Conservation (phyloP, 2,797 vertebrate species). For the Pseudocheirus occidentalis region DNA sequence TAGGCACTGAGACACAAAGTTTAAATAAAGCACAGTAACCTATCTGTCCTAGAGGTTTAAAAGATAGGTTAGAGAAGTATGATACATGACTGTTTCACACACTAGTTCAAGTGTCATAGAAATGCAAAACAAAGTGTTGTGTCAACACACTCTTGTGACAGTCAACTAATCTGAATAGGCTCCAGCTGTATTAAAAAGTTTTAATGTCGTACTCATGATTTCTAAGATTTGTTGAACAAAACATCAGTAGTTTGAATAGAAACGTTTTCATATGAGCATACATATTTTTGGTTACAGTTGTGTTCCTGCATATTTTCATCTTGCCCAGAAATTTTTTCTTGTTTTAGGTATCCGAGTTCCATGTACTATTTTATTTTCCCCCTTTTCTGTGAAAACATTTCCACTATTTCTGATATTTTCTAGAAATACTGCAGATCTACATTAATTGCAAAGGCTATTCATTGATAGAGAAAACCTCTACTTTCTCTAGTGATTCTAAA, state of each 20-base stretch:
- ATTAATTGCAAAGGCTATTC: conserved; percentile 36
- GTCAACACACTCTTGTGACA: background rate
- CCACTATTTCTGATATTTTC: conserved; percentile 28
- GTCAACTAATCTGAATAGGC: background rate
- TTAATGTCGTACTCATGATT: background rate
- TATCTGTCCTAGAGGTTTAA: background rate
- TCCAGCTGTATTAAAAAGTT: background rate
- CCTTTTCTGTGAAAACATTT: conserved; percentile 30
- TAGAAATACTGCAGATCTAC: background rate
- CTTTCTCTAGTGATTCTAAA: conserved; percentile 52
- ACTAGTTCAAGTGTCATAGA: background rate
- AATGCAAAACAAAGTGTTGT: background rate
- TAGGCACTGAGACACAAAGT: background rate
- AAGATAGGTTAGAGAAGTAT: background rate
- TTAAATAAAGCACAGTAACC: background rate
- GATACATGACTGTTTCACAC: background rate
- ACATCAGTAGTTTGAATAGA: background rate
- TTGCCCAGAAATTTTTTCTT: background rate
- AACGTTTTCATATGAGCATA: background rate
- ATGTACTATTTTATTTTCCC: conserved; percentile 31
- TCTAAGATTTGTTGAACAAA: background rate
- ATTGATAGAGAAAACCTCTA: conserved; percentile 19
- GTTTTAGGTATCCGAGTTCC: background rate
- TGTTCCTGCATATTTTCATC: background rate
- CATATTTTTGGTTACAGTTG: background rate